Percentiles rank a stretch among this genome's conserved stretches.
These are phyloP conservation scores for Malthinus seriepunctatus DNA, from an alignment of 2,888 invertebrate genomes.

Conservation along the genomic window DNA sequence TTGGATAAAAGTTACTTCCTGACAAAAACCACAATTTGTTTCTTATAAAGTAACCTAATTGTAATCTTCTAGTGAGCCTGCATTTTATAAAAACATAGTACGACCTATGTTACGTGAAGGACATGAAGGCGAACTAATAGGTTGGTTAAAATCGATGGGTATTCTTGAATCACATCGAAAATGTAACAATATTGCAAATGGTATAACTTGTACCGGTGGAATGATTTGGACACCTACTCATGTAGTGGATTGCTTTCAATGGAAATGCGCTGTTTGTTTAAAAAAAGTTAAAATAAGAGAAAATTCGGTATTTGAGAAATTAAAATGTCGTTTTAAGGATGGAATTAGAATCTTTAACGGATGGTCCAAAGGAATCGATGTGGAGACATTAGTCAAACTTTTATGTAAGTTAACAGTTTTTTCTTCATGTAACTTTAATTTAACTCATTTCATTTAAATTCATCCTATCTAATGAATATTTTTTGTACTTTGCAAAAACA, in stretches of 20 bases:
- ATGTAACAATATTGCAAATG: conserved; percentile 46
- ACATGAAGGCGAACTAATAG: conserved; percentile 58
- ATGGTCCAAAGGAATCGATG: conserved; percentile 68
- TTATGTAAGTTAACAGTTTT: conserved; percentile 56
- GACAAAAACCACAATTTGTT: no score
- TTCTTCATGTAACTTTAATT: not conserved
- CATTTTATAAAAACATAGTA: conserved; percentile 56
- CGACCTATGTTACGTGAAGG: conserved; percentile 57
- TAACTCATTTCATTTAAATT: no score
- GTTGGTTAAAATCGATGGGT: conserved; percentile 58
- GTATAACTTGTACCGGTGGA: conserved; percentile 33
- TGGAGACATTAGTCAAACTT: conserved; percentile 56
- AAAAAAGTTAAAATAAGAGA: conserved; percentile 56
- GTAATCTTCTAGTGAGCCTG: conserved; percentile 46
- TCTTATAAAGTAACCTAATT: not conserved
- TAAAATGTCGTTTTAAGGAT: conserved; percentile 66
- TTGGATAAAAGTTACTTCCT: not conserved
- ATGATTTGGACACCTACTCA: conserved; percentile 58
- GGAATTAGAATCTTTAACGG: conserved; percentile 64
- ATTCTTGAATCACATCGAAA: conserved; percentile 53
- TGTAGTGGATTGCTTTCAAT: conserved; percentile 58
- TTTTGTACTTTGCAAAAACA: not conserved
- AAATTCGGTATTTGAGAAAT: conserved; percentile 63
- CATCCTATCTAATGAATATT: not conserved
- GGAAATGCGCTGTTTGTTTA: conserved; percentile 56